Percentiles rank a stretch among this genome's conserved stretches.
These are phyloP conservation scores for Thrips palmi DNA, from an alignment of 1,140 invertebrate species.

Conservation along the genomic window DNA sequence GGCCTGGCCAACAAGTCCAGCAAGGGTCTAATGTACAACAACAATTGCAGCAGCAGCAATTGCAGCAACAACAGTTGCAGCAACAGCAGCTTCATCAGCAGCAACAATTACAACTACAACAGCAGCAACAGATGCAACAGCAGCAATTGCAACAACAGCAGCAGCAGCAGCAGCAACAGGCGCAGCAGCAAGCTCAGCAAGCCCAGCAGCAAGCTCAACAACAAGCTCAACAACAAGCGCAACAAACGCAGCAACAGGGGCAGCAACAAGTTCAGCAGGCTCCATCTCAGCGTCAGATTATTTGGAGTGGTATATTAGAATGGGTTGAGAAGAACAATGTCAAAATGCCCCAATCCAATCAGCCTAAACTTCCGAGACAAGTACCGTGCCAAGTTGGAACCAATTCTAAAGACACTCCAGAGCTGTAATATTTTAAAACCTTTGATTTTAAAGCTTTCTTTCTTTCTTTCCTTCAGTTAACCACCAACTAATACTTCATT, in stretches of 20 bases:
- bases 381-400: conserved; percentile 69
- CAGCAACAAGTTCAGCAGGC: conserved; percentile 16
- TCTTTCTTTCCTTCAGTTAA: too few relatives aligned
- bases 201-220: conserved; percentile 21
- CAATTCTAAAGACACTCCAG: conserved; percentile 60
- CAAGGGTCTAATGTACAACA: not conserved
- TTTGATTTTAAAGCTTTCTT: conserved; percentile 9
- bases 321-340: conserved; percentile 73
- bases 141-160: conserved; percentile 26
- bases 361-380: conserved; percentile 59
- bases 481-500: too few relatives aligned
- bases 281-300: conserved; percentile 31
- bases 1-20: too few relatives aligned
- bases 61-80: conserved; percentile 21
- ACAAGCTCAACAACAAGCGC: conserved; percentile 25
- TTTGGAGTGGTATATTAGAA: conserved; percentile 75
- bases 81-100: conserved; percentile 19
- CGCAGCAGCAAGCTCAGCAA: conserved; percentile 16
- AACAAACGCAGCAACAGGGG: conserved; percentile 21
- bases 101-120: conserved; percentile 18
- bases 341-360: conserved; percentile 37
- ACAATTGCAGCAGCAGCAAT: conserved; percentile 8
- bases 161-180: conserved; percentile 20
- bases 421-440: conserved; percentile 36
- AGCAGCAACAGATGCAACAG: conserved; percentile 22